Percentiles rank a stretch among this genome's conserved stretches.
These are phyloP conservation scores for Hippocampus kuda DNA, from an alignment of 2,797 vertebrate genomes.

Conservation along the genomic window DNA sequence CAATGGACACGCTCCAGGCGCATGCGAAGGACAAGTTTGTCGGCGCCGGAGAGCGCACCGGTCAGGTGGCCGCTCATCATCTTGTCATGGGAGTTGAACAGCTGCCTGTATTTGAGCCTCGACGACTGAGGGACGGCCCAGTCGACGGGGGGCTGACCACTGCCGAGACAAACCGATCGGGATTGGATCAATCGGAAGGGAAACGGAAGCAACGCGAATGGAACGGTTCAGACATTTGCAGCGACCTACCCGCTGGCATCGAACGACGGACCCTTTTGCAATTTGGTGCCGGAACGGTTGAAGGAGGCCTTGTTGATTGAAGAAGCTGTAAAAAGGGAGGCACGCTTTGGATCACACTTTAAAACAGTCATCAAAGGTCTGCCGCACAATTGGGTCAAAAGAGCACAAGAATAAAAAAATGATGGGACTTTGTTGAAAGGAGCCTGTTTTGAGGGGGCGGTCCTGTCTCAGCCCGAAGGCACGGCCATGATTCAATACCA, in stretches of 20 bases:
- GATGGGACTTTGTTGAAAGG: too few species aligned
- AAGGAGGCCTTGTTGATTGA: slow-evolving; percentile 89
- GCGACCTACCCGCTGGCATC: slow-evolving; percentile 77
- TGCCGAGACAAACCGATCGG: slow-evolving; percentile 32
- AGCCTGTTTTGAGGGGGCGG: too few species aligned
- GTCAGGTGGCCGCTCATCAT: slow-evolving; percentile 97
- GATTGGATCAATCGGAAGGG: too few species aligned
- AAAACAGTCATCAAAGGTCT: too few species aligned
- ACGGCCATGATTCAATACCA: too few species aligned
- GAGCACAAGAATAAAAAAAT: too few species aligned
- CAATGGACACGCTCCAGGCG: neutral
- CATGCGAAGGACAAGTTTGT: neutral
- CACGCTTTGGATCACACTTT: too few species aligned
- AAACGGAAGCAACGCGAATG: too few species aligned
- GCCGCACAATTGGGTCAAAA: too few species aligned
- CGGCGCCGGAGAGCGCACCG: slow-evolving; percentile 61
- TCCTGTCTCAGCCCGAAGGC: too few species aligned
- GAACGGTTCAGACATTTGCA: neutral
- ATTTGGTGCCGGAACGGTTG: slow-evolving; percentile 80
- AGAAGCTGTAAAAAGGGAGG: slow-evolving; percentile 54
- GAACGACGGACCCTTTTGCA: slow-evolving; percentile 87
- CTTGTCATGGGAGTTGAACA: slow-evolving; percentile 98
- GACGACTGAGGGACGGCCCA: slow-evolving; percentile 96
- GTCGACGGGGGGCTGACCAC: slow-evolving; percentile 70
- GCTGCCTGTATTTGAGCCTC: slow-evolving; percentile 90